Base-by-base conservation (phyloP, 2,113 vertebrate species). In the Rhinichthys klamathensis region DNA sequence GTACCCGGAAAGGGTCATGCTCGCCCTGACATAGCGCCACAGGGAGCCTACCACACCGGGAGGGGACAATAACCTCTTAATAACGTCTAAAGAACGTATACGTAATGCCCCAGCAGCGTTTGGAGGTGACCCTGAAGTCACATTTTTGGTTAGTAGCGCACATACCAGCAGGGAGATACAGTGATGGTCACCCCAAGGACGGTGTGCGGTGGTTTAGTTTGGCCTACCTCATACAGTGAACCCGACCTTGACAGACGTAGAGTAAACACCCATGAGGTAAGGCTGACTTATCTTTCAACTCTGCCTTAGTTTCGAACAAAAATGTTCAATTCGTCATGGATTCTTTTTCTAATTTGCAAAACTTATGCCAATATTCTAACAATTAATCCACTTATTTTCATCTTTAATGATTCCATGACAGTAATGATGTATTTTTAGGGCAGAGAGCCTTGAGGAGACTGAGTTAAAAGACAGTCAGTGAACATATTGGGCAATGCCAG, bases 1-100 rank as follows among this genome's bases (percentile, higher is more conserved):
- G 93, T 98, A 99, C 93, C 97, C 97, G 32, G 97, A 99, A 83
- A 99, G 97, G 91, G 97, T 98, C 97, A 99, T 98, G 97, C 97
- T 99, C 93, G 97, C 97, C 88, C 97, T 95, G 92, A 98, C 97
- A 92, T 98, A 99, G 80, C 97, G 96, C 97, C 97, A 99, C 92
- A 98, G 96, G 92, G 97, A 98, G 95, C 97, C 97, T 99, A 95
- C 91, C 95, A 96, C 76, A 93, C 93, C 93, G 78, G 86, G 82
- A 85, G 90, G 89, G 88, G 86, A 81, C 82, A 78, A 94, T 93
- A 93, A 93, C 92, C 92, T 90, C 90, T 91, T 91, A 94, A 93
- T 91, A 91, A 92, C 58, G 82, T 88, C 89, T 85, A 87, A 3
- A 84, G n/a, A 51, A 79, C 9, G 44, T 67, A 41, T 74, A 54